Percentiles rank a stretch among this genome's conserved stretches.
These are phyloP conservation scores for Promerops cafer DNA, from an alignment of 2,113 vertebrate genomes.

Conservation along the genomic window DNA sequence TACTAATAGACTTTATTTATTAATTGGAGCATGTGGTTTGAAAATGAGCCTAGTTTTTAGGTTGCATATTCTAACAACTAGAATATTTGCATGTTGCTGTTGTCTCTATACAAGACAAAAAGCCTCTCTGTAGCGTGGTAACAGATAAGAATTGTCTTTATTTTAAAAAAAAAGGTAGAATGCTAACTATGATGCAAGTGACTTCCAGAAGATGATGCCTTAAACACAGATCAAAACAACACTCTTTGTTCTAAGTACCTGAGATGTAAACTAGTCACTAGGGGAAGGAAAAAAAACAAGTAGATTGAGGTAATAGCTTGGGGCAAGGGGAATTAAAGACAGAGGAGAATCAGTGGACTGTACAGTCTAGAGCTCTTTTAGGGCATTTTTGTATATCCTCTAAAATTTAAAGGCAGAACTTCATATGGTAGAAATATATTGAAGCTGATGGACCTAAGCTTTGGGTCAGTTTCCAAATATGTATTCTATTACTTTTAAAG, in stretches of 20 bases:
- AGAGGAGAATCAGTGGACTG: neutral
- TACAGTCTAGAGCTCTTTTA: neutral
- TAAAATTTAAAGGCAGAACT: neutral
- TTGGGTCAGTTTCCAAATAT: neutral
- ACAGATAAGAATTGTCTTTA: neutral
- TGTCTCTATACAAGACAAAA: neutral
- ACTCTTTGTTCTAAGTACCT: neutral
- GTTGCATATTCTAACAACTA: neutral
- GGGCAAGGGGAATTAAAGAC: slow-evolving; percentile 15
- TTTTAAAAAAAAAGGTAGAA: neutral
- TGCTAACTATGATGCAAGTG: neutral
- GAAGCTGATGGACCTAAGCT: neutral
- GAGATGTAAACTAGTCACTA: neutral
- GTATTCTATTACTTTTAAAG: neutral
- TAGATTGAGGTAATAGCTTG: slow-evolving; percentile 17
- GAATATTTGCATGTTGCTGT: neutral
- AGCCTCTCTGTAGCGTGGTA: neutral
- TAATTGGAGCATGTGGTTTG: neutral
- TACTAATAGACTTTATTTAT: slow-evolving; percentile 43
- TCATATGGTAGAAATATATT: neutral
- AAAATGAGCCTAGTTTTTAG: slow-evolving; percentile 18
- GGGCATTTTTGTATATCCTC: neutral
- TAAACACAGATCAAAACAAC: slow-evolving; percentile 20
- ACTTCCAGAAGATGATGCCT: neutral
- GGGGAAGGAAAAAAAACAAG: neutral